Base-by-base conservation (phyloP, 2,888 invertebrate species). In the Plebejus melissa region DNA sequence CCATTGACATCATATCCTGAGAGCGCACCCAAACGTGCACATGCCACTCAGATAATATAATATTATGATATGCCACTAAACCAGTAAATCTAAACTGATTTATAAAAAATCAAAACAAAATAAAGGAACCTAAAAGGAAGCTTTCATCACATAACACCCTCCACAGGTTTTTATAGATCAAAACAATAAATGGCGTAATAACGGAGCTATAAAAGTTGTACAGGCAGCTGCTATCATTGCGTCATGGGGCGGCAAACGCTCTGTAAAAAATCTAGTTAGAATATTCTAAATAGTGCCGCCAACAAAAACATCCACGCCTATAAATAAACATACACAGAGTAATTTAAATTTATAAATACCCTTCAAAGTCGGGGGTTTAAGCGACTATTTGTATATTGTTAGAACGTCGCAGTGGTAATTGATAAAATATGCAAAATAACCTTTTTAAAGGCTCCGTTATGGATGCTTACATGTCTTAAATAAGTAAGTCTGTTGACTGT, bases 351-450 rank as follows among this genome's bases (percentile, higher is more conserved):
- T 77, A 78, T 75, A 79, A 79, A 72, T 50, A 54, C 54, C 72
- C 72, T 32, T 72, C 46, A 54, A 46, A 72, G 50, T 54, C 46
- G 72, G 54, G 46, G 72, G 28, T 57, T 74, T 65, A 60, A 86
- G 83, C 80, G 80, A 83, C 82, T 86, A 89, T 92, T 91, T 91
- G 89, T 88, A 87, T 82, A 86, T 90, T 87, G 86, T 92, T 91
- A 90, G 83, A 80, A 81, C 77, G 80, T 83, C 84, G 87, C 89
- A 90, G 90, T 87, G 82, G 84, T 83, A 82, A 88, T 88, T 87
- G 86, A 90, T 92, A 82, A 88, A 91, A 90, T 91, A 93, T 93
- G 89, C 89, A 92, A 89, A 90, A 83, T 79, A 83, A 86, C 84
- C 84, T 83, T 82, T 85, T 86, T 84, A 85, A 77, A 77, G 78